phyloP scores from a whole-genome alignment of 2,113 vertebrate genomes.

The Dasyurus viverrinus region DNA sequence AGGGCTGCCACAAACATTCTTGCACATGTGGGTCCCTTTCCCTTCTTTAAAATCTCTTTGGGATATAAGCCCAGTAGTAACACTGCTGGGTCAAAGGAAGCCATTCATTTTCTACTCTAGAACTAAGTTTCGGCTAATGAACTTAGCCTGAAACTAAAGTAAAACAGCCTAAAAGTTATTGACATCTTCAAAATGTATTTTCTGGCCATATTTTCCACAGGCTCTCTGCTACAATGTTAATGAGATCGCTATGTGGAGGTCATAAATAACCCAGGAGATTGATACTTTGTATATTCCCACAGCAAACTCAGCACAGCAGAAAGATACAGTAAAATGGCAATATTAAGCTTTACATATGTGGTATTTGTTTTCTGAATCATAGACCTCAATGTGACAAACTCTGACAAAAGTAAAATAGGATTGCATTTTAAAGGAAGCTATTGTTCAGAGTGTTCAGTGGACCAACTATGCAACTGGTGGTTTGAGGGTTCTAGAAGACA shows the following conservation, averaged over 20 bases:
- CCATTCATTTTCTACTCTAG: slow-evolving; percentile 9
- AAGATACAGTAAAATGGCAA: not conserved
- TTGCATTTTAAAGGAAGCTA: not conserved
- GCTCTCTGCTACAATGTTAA: not conserved
- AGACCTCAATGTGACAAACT: not conserved
- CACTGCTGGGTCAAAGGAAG: not conserved
- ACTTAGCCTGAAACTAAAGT: not conserved
- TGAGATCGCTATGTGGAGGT: not conserved
- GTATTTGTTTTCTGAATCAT: not conserved
- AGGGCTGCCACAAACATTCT: no score
- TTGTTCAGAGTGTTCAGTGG: not conserved
- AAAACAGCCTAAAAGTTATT: slow-evolving; percentile 4
- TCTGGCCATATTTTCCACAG: not conserved
- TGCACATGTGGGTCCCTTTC: no score
- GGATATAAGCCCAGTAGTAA: no score
- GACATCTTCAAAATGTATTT: not conserved
- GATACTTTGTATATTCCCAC: not conserved
- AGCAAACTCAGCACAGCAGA: not conserved
- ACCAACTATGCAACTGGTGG: not conserved
- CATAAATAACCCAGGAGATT: not conserved
- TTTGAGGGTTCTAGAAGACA: not conserved
- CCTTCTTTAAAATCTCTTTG: no score
- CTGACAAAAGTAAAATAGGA: not conserved
- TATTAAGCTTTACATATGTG: not conserved
- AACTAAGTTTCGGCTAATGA: not conserved